These are phyloP conservation scores for Bellardia pandia DNA, from an alignment of 2,888 invertebrate genomes.

Conservation along the genomic window DNA sequence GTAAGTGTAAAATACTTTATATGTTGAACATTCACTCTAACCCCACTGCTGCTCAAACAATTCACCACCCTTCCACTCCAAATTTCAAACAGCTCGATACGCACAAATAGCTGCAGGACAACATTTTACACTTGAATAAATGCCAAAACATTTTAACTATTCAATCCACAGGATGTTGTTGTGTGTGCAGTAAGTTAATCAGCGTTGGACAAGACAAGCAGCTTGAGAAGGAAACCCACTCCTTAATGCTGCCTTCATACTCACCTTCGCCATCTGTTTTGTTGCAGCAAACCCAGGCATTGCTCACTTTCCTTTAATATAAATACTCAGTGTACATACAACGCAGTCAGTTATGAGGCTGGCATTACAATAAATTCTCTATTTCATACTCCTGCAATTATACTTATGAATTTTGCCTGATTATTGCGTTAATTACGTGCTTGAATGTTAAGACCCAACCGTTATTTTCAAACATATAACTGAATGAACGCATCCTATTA, in stretches of 20 bases:
- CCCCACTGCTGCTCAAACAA: not conserved
- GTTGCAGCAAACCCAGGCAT: not conserved
- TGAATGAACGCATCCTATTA: slow-evolving; percentile 40
- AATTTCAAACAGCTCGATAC: slow-evolving; percentile 25
- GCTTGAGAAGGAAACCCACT: slow-evolving; percentile 31
- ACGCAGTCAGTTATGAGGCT: not conserved
- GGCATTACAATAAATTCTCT: not conserved
- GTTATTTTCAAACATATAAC: slow-evolving; percentile 31
- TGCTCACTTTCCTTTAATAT: not conserved
- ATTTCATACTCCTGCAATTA: slow-evolving; percentile 24
- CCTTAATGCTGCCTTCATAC: not conserved
- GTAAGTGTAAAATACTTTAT: slow-evolving; percentile 69
- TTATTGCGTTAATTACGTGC: slow-evolving; percentile 73
- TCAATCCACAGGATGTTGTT: slow-evolving; percentile 20
- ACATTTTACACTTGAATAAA: slow-evolving; percentile 71
- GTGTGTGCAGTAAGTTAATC: slow-evolving; percentile 26
- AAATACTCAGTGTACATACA: not conserved
- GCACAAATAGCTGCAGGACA: slow-evolving; percentile 74
- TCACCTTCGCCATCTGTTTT: not conserved
- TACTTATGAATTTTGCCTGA: slow-evolving; percentile 41
- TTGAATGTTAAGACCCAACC: slow-evolving; percentile 46
- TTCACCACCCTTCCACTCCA: not conserved
- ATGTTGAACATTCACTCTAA: slow-evolving; percentile 12
- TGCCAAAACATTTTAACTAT: slow-evolving; percentile 71
- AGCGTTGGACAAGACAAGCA: slow-evolving; percentile 21